These are phyloP conservation scores for Macrophya alboannulata DNA, from an alignment of 2,888 invertebrate genomes.

Conservation along the genomic window DNA sequence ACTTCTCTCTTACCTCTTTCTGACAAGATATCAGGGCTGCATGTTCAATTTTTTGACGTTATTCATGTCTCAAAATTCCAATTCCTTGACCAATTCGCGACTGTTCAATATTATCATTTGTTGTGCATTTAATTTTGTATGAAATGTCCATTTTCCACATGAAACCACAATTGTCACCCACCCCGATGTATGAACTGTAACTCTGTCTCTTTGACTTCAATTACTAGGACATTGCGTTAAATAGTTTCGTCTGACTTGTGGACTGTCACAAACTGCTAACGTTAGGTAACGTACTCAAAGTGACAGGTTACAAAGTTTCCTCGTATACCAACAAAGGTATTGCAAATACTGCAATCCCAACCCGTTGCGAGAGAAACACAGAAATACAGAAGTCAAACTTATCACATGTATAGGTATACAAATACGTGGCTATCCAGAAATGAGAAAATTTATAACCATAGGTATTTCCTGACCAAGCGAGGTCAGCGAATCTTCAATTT, in stretches of 20 bases:
- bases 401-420: background rate
- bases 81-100: background rate
- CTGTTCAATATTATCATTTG: too few relatives aligned
- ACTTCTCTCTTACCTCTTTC: background rate
- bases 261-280: conserved; percentile 40
- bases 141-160: background rate
- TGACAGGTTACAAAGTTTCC: conserved; percentile 20
- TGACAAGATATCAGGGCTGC: background rate
- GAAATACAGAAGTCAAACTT: background rate
- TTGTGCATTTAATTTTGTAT: too few relatives aligned
- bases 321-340: conserved; percentile 7
- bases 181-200: background rate
- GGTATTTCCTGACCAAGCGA: background rate
- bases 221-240: background rate
- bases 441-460: background rate
- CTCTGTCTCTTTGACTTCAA: background rate
- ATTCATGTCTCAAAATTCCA: background rate
- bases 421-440: background rate
- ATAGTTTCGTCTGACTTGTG: conserved; percentile 26
- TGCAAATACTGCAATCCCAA: background rate
- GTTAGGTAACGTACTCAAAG: background rate
- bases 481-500: background rate
- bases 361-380: background rate
- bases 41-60: background rate
- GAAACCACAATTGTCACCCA: background rate